Evolutionary conservation across 2,797 vertebrate genomes (phyloP).

Genomic region (Diceros bicornis): DNA sequence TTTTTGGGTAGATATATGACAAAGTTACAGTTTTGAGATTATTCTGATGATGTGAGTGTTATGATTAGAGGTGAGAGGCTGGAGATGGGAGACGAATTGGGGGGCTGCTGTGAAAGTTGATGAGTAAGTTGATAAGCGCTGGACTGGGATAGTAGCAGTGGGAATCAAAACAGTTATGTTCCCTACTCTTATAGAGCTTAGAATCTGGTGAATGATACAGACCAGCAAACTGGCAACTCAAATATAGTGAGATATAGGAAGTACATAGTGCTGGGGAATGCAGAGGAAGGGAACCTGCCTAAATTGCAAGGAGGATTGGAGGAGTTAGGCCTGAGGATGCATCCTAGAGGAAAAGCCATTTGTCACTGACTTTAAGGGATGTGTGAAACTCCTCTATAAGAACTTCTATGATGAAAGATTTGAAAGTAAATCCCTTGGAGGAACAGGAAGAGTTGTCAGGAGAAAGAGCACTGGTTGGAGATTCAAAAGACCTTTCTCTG

Average conservation of each 20-base stretch:
- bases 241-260: background rate
- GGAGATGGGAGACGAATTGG: background rate
- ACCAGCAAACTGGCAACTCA: background rate
- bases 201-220: background rate
- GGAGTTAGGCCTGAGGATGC: background rate
- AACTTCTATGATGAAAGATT: background rate
- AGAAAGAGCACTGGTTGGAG: background rate
- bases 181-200: background rate
- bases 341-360: background rate
- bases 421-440: background rate
- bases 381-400: background rate
- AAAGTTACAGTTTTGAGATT: conserved; percentile 29
- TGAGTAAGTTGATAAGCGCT: background rate
- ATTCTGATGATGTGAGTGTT: background rate
- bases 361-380: background rate
- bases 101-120: background rate
- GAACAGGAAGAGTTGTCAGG: background rate
- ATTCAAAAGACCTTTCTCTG: background rate
- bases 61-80: background rate
- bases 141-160: background rate
- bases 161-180: background rate
- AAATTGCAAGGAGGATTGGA: background rate
- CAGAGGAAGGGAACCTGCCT: background rate
- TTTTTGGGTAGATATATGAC: background rate
- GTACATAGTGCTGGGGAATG: background rate